Base-by-base conservation (phyloP, 2,797 vertebrate species). In the Eidolon dupreanum region DNA sequence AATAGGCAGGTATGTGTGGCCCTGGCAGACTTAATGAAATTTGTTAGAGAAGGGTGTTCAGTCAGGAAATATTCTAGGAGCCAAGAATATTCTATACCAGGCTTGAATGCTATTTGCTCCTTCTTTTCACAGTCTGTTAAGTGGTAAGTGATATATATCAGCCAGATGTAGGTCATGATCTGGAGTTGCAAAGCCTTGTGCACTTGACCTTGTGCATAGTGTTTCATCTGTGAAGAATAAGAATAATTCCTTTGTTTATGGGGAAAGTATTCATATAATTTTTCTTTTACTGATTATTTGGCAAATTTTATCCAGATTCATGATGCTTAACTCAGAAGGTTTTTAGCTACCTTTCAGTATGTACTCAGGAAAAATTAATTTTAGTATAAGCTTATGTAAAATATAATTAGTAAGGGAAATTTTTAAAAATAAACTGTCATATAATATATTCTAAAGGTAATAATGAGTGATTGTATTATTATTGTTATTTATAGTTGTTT, bases 1-100 rank as follows among this genome's bases (percentile, higher is more conserved):
- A 99, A 99, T 97, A 99, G 99, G 98, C 99, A 99, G 99, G 99
- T 99, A 85, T 84, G 97, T 97, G 71, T 95, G 28, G 36, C 73
- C 70, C 61, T 90, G 16, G 43, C 15, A 88, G 33, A 90, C 55
- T 78, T 93, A 82, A 84, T 17, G 41, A 49, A 20, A 81, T 74
- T 91, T 91, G 26, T 33, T 46, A 33, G 31, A 41, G 46, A 90
- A n/a, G 15, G 19, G 22, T 79, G 95, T 96, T 91, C 81, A 91
- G 74, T 28, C 87, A 65, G 84, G 79, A 89, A 94, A 59, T 84
- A 73, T 63, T 22, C 93, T 59, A 97, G 87, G 96, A 96, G 83
- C 24, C 68, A 84, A 22, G 17, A 46, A 20, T 83, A 57, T 10
- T 93, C 36, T 71, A 41, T 85, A 68, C 22, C 49, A 90, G 57